Evolutionary conservation across 2,113 vertebrate species (phyloP).

Genomic region (Urocolius indicus): DNA sequence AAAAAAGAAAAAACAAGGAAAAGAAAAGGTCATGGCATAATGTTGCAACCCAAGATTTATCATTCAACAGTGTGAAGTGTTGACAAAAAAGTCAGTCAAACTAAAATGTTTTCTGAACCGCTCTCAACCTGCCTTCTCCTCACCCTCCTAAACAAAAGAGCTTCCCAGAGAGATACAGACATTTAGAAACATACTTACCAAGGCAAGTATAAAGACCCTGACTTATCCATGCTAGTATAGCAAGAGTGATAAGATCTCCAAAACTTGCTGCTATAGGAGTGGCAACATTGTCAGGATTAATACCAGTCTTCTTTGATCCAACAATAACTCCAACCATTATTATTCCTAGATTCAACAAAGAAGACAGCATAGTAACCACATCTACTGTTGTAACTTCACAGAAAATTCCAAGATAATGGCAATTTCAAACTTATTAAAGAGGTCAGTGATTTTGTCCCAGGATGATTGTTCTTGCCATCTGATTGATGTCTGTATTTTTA

Average conservation of each 20-base stretch:
- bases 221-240: conserved; percentile 96
- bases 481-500: background rate
- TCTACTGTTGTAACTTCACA: background rate
- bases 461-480: background rate
- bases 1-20: too few species aligned
- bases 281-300: conserved; percentile 97
- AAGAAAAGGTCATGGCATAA: background rate
- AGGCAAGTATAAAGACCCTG: conserved; percentile 94
- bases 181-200: conserved; percentile 78
- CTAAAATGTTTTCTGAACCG: background rate
- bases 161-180: background rate
- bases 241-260: conserved; percentile 96
- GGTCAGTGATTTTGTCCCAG: background rate
- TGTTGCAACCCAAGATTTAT: background rate
- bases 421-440: background rate
- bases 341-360: conserved; percentile 80
- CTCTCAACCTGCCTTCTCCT: background rate
- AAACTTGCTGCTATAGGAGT: conserved; percentile 97
- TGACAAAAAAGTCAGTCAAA: background rate
- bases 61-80: background rate
- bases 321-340: conserved; percentile 99
- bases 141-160: background rate
- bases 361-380: background rate
- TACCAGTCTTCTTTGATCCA: conserved; percentile 96
- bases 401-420: background rate